Evolutionary conservation across 2,797 vertebrate species (phyloP).

Genomic region (Catostomus latipinnis): DNA sequence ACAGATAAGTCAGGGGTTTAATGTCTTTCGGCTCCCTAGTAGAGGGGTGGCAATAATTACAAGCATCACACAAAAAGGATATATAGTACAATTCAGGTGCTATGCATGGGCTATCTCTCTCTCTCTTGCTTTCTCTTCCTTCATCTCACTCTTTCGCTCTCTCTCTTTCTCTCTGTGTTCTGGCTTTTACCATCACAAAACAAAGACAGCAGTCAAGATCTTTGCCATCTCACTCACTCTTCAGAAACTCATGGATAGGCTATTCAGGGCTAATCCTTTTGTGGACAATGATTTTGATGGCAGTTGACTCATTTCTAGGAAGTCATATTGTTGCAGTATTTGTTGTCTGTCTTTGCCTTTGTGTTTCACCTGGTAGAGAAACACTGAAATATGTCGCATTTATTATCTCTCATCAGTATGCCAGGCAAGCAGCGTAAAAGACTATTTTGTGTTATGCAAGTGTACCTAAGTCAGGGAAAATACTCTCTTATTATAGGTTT

Average conservation of each 20-base stretch:
- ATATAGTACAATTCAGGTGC: conserved; percentile 68
- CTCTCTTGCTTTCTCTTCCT: conserved; percentile 63
- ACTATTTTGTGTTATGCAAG: neutral
- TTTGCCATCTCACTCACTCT: conserved; percentile 70
- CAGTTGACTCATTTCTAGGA: conserved; percentile 42
- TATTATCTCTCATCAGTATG: neutral
- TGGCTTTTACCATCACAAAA: conserved; percentile 69
- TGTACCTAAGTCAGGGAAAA: neutral
- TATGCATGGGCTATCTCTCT: conserved; percentile 61
- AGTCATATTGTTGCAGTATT: conserved; percentile 37
- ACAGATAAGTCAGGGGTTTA: conserved; percentile 59
- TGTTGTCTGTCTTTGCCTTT: conserved; percentile 23
- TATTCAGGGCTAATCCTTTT: conserved; percentile 43
- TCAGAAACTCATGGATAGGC: conserved; percentile 42
- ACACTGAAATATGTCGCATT: conserved; percentile 18
- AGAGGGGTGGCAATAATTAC: conserved; percentile 58
- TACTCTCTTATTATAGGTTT: conserved; percentile 13
- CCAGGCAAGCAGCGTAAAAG: conserved; percentile 15
- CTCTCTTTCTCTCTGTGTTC: conserved; percentile 70
- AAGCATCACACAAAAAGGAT: conserved; percentile 57
- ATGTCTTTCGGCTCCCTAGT: conserved; percentile 47
- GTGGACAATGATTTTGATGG: conserved; percentile 23
- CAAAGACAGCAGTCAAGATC: conserved; percentile 78
- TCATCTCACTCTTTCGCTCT: conserved; percentile 61
- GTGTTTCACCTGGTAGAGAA: conserved; percentile 36